phyloP scores from a whole-genome alignment of 2,113 vertebrate genomes.

The Hippocampus mohnikei region DNA sequence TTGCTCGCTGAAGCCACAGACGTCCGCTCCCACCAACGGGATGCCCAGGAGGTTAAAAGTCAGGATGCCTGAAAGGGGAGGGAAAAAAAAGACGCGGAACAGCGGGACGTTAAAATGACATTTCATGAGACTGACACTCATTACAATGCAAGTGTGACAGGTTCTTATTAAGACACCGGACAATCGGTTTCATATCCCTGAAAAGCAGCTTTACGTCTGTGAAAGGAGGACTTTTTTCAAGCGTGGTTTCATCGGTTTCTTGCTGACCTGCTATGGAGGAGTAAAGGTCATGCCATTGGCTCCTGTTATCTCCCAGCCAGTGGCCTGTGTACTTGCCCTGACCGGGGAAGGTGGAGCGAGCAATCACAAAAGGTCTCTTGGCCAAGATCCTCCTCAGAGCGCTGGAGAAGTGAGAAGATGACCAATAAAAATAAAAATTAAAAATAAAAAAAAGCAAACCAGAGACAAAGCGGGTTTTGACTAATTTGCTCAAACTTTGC shows the following conservation, averaged over 20 bases:
- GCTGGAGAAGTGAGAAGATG: constrained; percentile 51
- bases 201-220: no score
- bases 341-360: constrained; percentile 86
- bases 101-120: background rate
- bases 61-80: constrained; percentile 71
- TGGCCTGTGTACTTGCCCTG: constrained; percentile 85
- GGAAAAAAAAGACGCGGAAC: background rate
- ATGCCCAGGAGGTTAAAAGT: constrained; percentile 86
- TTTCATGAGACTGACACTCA: no score
- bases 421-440: background rate
- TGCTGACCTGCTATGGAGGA: constrained; percentile 79
- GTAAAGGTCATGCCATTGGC: constrained; percentile 83
- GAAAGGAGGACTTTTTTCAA: background rate
- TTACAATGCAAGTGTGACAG: no score
- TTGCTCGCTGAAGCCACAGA: constrained; percentile 80
- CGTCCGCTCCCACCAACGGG: constrained; percentile 79
- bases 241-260: background rate
- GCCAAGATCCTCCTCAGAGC: constrained; percentile 74
- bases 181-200: no score
- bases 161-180: no score
- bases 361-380: constrained; percentile 82
- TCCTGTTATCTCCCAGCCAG: constrained; percentile 87
- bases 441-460: background rate
- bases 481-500: background rate
- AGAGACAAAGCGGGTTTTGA: background rate